Base-by-base conservation (phyloP, 1,140 invertebrate species). In the Lasioglossum baleicum region DNA sequence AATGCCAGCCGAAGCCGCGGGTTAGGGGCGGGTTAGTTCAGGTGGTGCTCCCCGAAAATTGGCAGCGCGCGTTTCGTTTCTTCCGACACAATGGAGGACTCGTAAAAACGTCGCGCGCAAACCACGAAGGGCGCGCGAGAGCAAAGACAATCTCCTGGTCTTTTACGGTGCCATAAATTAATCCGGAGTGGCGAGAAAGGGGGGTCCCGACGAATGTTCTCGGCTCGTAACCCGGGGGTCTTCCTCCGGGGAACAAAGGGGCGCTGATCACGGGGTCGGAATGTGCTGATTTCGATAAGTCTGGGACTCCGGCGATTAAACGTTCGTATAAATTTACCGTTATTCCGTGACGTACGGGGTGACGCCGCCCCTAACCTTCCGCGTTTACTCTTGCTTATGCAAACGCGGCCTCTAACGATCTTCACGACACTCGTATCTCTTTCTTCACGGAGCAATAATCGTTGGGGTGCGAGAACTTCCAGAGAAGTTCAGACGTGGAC, bases 121-220 rank as follows among this genome's bases (percentile, higher is more conserved):
- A 90, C 89, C 88, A 81, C 87, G 77, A 81, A 86, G 75, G 78
- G 79, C 81, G 84, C 77, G 84, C 77, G 77, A 68, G 73, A 75
- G 71, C 82, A 80, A 83, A 85, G 84, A 88, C 89, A 88, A 90
- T 90, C 86, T 88, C 82, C 75, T 84, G 75, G 86, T 88, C 84
- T 88, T 89, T 90, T 91, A 91, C 84, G 87, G 86, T 80, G 86
- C 84, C 75, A 88, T 91, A 91, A 90, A 91, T 91, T 91, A 89
- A 90, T 89, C 84, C 83, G 76, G 58, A 60, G 88, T 85, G 87
- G 80, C 51, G 74, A 66, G 44, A 75, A 75, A 70, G 69, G 13
- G 51, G 51, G 15, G 2, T 7, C 17, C 68, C 48, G 35, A 80
- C 79, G 72, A 77, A 83, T 84, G 82, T 87, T 83, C 82, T 80